Evolutionary conservation across 1,140 invertebrate species (phyloP), one percentile per base, ranked within the genome.

Genomic region (Episyrphus balteatus): DNA sequence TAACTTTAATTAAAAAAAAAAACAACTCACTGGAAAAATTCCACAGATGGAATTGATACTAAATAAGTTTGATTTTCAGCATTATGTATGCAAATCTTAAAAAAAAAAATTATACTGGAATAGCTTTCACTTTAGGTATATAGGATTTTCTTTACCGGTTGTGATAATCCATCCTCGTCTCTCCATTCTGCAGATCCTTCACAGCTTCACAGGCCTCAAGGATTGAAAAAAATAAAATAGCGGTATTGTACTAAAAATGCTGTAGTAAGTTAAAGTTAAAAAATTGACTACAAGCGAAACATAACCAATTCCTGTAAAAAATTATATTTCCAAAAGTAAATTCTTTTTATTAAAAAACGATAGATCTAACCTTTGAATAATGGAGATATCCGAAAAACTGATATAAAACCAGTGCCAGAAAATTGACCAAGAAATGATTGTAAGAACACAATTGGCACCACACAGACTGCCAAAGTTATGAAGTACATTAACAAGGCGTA

Each of bases 281-380:
- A 36, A 3, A 36, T 36, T 36, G 5, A 36, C 12, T n/a, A 36
- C 3, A 5, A 36, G 10, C 10, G 34, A 36, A 36, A 36, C 34
- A 36, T 36, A 12, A 5, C 34, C 34, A 36, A 36, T 36, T 5
- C 12, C 34, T 36, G 19, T 5, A 7, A n/a, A 47, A 39, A 46
- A 39, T 19, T 17, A 36, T 0, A 17, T 11, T 44, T 8, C 9
- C 1, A 44, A 6, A 34, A 33, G 3, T 17, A 14, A 43, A 14
- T 26, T 17, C 5, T 13, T 31, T 13, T 11, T 21, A n/a, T 15
- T 13, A 12, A 39, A 32, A 32, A 11, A 46, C n/a, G n/a, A n/a
- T n/a, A n/a, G n/a, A n/a, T n/a, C n/a, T n/a, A n/a, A 41, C 39
- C 39, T 41, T 41, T 41, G 12, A 41, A 41, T 14, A 41, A n/a